Evolutionary conservation across 2,888 invertebrate genomes (phyloP), one percentile per base, ranked within the genome.

Genomic region (Heliconius aoede): DNA sequence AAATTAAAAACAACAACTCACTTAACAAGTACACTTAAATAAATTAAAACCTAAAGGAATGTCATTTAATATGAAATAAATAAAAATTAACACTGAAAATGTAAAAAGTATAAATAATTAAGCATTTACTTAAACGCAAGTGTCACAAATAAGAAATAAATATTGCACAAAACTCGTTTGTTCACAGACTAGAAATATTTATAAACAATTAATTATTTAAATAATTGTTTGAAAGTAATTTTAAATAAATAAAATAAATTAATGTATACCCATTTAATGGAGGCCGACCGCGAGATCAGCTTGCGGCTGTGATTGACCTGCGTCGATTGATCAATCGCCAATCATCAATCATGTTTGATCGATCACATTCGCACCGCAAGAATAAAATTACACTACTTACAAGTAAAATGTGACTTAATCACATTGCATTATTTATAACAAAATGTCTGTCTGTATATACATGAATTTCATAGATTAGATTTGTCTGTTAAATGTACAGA

Each of bases 1-100:
- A 81, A 84, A 83, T 81, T 80, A 83, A 55, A 46, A 84, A 83
- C 81, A 84, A 84, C 82, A 79, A 82, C 78, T 62, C 78, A 80
- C 81, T 82, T 81, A 83, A 81, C 72, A 77, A 81, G 32, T 81
- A 81, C 72, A 74, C 80, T 80, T 82, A 83, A 80, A 76, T 81
- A 80, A 73, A 77, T 78, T 80, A 81, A 73, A 80, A 76, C 64
- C 76, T 79, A 83, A 82, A 82, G 85, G 85, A 85, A 85, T 85
- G 85, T 85, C 65, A 32, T 24, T 80, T 80, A 74, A 74, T 77
- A 76, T 76, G 78, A 64, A 28, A 76, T 76, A 74, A 76, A 61
- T 73, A 76, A 62, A 74, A 69, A 74, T 60, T 69, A 80, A 76
- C 74, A 73, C 46, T 76, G 73, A 76, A 55, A 55, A 69, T 51